Conservation (phyloP, 1,140 invertebrate genomes). For the Cydia strobilella region DNA sequence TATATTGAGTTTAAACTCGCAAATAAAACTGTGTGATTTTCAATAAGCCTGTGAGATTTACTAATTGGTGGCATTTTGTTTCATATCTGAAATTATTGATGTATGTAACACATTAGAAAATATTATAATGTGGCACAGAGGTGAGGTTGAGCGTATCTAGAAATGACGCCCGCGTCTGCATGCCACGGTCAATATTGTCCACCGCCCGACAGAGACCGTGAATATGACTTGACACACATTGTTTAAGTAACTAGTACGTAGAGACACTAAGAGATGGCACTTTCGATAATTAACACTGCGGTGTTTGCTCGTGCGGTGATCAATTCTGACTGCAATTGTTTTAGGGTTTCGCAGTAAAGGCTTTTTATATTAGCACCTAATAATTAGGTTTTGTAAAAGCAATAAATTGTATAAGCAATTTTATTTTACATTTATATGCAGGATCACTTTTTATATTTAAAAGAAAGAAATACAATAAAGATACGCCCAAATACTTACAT, state of each 20-base stretch:
- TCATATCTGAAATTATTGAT: neutral
- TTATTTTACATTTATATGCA: too few species aligned
- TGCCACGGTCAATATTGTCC: conserved; percentile 64
- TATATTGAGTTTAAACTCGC: too few species aligned
- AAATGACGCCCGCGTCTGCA: conserved; percentile 44
- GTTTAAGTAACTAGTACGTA: conserved; percentile 56
- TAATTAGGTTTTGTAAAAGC: too few species aligned
- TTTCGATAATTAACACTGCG: conserved; percentile 73
- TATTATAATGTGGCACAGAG: neutral
- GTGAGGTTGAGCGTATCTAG: neutral
- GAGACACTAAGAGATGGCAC: conserved; percentile 67
- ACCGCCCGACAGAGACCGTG: conserved; percentile 65
- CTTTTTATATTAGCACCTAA: too few species aligned
- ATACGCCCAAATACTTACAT: too few species aligned
- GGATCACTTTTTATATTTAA: too few species aligned
- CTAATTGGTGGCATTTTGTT: too few species aligned
- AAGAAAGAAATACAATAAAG: too few species aligned
- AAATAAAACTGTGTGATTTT: too few species aligned
- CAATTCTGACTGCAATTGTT: conserved; percentile 63
- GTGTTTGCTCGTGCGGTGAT: conserved; percentile 56
- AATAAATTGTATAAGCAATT: too few species aligned
- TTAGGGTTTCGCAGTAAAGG: conserved; percentile 30
- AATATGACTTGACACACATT: conserved; percentile 73
- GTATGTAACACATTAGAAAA: neutral
- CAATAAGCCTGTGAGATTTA: too few species aligned